Evolutionary conservation across 2,113 vertebrate genomes (phyloP).

Genomic region (Laticauda colubrina): DNA sequence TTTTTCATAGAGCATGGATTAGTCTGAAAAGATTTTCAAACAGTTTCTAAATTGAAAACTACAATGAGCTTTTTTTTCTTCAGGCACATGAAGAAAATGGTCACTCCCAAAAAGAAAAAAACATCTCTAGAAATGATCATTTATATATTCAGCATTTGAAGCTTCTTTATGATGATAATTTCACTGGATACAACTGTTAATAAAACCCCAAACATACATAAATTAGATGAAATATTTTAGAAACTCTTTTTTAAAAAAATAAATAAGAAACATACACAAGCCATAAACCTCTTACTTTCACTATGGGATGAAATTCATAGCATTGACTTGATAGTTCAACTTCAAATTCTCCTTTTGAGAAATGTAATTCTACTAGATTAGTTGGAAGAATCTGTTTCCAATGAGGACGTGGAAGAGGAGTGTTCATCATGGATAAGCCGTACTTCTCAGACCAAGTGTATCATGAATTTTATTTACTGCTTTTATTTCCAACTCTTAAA

Average conservation of each 20-base stretch:
- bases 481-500: background rate
- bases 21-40: constrained; percentile 51
- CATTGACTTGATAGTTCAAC: background rate
- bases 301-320: background rate
- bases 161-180: constrained; percentile 39
- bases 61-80: constrained; percentile 62
- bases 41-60: constrained; percentile 58
- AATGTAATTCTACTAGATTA: background rate
- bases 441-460: background rate
- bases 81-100: constrained; percentile 60
- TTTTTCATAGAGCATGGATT: constrained; percentile 66
- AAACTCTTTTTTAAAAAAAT: background rate
- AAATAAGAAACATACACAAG: background rate
- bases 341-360: background rate
- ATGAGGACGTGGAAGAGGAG: background rate
- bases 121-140: constrained; percentile 50
- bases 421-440: background rate
- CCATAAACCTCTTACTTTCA: background rate
- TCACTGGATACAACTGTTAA: background rate
- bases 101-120: constrained; percentile 38
- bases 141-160: constrained; percentile 52
- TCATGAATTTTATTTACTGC: background rate
- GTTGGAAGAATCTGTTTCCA: background rate
- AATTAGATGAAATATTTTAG: background rate
- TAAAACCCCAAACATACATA: background rate